A percentile compares a stretch with the other conserved stretches of the same genome.
These are phyloP conservation scores for Prunella himalayana DNA, from an alignment of 2,113 vertebrate species.

Conservation along the genomic window DNA sequence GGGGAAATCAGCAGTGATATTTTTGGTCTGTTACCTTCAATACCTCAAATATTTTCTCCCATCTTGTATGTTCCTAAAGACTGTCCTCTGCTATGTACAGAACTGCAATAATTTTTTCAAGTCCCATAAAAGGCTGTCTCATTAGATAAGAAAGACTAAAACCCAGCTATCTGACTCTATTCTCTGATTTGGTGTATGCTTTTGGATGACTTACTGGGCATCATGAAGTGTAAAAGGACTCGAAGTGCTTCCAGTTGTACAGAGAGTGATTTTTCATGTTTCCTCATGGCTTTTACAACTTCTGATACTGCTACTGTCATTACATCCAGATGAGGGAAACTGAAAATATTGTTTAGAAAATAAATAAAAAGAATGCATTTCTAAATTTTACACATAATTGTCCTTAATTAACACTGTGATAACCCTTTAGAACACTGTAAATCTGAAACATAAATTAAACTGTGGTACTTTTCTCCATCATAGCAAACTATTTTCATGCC, in stretches of 20 bases:
- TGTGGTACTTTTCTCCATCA: background rate
- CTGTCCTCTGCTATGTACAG: background rate
- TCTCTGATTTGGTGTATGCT: background rate
- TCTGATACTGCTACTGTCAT: conserved; percentile 79
- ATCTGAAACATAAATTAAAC: background rate
- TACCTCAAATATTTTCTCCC: background rate
- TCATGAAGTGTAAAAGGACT: conserved; percentile 84
- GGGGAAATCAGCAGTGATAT: background rate
- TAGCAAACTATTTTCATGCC: background rate
- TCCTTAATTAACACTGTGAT: background rate
- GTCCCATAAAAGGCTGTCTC: background rate
- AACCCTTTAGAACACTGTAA: background rate
- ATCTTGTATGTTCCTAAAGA: background rate
- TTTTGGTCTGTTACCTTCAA: background rate
- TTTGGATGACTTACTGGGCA: conserved; percentile 70
- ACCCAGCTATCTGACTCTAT: background rate
- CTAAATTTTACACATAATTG: background rate
- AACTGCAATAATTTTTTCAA: background rate
- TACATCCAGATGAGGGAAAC: conserved; percentile 82
- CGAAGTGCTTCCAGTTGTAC: conserved; percentile 88
- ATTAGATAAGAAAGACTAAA: background rate
- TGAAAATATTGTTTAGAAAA: conserved; percentile 46
- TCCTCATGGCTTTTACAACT: conserved; percentile 81
- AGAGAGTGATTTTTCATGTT: conserved; percentile 76
- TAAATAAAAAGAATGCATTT: background rate